phyloP scores from a whole-genome alignment of 2,888 invertebrate species.

The Troilus luridus region DNA sequence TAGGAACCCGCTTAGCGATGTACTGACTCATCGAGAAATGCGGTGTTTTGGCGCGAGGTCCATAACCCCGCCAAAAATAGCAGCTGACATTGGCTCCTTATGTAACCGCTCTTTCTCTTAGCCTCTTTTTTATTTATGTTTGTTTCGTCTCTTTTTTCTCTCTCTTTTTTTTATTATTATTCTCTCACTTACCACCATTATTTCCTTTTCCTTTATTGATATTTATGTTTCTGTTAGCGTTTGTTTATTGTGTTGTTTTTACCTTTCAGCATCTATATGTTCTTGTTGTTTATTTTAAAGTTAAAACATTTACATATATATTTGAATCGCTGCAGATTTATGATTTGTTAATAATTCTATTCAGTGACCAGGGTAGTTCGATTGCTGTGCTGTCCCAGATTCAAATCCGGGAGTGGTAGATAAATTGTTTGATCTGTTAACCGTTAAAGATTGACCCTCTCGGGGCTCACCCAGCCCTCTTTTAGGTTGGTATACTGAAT shows the following conservation, averaged over 20 bases:
- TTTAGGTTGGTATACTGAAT: too few relatives aligned
- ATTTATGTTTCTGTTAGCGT: background rate
- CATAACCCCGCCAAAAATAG: conserved; percentile 22
- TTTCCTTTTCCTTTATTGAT: conserved; percentile 21
- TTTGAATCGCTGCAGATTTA: too few relatives aligned
- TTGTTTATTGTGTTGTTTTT: background rate
- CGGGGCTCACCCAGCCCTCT: too few relatives aligned
- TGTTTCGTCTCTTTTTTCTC: background rate
- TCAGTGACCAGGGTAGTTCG: too few relatives aligned
- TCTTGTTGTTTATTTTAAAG: too few relatives aligned
- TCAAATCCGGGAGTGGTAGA: too few relatives aligned
- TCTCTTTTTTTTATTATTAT: background rate
- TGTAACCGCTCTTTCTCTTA: background rate
- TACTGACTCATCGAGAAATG: background rate
- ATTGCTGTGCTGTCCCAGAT: too few relatives aligned
- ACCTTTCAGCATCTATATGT: background rate
- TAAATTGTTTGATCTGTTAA: too few relatives aligned
- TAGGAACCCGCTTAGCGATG: background rate
- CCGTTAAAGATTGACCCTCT: too few relatives aligned
- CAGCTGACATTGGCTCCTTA: background rate
- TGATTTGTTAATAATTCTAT: too few relatives aligned
- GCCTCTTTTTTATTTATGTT: background rate
- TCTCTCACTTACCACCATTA: background rate
- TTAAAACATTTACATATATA: too few relatives aligned
- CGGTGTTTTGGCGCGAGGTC: background rate